phyloP scores from a whole-genome alignment of 2,888 invertebrate genomes.

The Drosophila demipolita region DNA sequence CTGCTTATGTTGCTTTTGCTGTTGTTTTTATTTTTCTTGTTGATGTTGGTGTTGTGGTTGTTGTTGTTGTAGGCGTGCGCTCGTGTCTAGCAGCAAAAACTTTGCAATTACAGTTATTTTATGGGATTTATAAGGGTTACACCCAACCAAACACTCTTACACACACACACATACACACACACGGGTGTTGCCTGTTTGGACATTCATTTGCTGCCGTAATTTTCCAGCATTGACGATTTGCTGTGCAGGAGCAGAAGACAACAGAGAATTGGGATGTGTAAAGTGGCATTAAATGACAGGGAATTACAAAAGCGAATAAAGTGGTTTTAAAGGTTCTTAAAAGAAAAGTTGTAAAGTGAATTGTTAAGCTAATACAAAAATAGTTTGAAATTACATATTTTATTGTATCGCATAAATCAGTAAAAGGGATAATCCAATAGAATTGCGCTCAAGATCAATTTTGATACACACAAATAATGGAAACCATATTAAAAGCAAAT shows the following conservation, averaged over 20 bases:
- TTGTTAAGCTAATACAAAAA: conserved; percentile 8
- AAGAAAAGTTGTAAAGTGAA: conserved; percentile 11
- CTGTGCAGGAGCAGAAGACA: conserved; percentile 16
- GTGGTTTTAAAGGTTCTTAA: conserved; percentile 14
- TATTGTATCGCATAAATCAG: background rate
- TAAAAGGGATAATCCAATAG: background rate
- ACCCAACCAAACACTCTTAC: conserved; percentile 26
- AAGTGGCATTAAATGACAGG: conserved; percentile 59
- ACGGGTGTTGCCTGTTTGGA: conserved; percentile 61
- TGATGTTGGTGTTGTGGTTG: conserved; percentile 39
- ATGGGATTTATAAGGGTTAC: conserved; percentile 71
- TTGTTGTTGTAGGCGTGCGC: conserved; percentile 58
- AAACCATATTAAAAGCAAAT: background rate
- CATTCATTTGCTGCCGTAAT: conserved; percentile 70
- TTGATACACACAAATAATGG: too few relatives aligned
- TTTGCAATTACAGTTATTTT: conserved; percentile 81
- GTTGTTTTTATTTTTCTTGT: conserved; percentile 38
- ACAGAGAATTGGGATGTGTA: conserved; percentile 25
- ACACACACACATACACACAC: background rate
- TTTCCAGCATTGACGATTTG: conserved; percentile 62
- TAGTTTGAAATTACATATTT: background rate
- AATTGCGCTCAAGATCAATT: background rate
- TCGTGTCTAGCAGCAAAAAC: conserved; percentile 74
- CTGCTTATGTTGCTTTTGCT: conserved; percentile 6
- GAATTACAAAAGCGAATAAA: conserved; percentile 36